Conservation (phyloP, 2,113 vertebrate species). For the Limnothrissa miodon region DNA sequence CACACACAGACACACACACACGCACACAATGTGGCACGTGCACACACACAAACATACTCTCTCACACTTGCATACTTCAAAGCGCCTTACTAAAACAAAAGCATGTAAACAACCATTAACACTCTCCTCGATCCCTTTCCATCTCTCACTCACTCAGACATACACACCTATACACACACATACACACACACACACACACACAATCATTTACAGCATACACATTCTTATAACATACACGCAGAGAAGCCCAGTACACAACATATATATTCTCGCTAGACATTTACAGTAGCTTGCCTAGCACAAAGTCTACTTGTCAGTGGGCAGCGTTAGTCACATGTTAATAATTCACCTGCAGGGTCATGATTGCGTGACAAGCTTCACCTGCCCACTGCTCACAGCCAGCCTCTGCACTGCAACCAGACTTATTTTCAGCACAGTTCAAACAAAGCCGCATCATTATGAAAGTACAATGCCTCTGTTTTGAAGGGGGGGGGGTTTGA, state of each 20-base stretch:
- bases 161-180: no score
- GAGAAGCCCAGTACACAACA: no score
- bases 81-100: constrained; percentile 57
- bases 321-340: constrained; percentile 71
- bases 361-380: not conserved
- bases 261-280: not conserved
- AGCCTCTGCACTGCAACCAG: no score
- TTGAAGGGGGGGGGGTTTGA: no score
- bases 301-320: constrained; percentile 45
- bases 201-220: not conserved
- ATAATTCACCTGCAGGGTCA: constrained; percentile 60
- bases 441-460: no score
- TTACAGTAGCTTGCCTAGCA: constrained; percentile 28
- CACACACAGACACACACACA: not conserved
- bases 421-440: no score
- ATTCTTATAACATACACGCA: no score
- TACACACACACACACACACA: no score
- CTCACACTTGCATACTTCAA: constrained; percentile 46
- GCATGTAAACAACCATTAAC: constrained; percentile 47
- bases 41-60: not conserved
- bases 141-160: constrained; percentile 50
- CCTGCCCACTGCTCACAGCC: not conserved
- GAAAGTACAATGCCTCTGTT: no score
- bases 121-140: constrained; percentile 35
- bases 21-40: not conserved